A percentile compares a stretch with the other conserved stretches of the same genome.
Evolutionary conservation across 2,888 invertebrate species (phyloP).

Genomic region (Mamestra brassicae): DNA sequence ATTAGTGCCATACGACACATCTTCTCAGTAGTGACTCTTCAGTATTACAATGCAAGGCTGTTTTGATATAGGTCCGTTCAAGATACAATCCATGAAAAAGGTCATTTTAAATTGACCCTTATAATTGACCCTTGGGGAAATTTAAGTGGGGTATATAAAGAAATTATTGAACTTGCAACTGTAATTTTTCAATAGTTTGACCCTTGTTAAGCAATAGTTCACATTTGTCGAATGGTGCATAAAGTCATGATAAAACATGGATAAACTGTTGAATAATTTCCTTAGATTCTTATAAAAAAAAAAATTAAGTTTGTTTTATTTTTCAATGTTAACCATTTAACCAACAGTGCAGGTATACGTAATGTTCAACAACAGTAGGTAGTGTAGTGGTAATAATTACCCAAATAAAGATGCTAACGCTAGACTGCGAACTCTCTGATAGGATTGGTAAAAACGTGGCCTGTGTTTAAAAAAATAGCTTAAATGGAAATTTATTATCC

Average conservation of each 20-base stretch:
- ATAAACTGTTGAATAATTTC: not conserved
- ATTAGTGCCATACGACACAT: constrained; percentile 45
- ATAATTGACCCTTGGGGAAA: not conserved
- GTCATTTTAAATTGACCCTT: too few species aligned
- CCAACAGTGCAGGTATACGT: too few species aligned
- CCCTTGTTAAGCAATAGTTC: not conserved
- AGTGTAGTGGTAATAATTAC: not conserved
- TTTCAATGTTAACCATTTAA: too few species aligned
- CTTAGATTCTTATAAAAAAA: not conserved
- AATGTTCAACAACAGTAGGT: too few species aligned
- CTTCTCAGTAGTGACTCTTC: constrained; percentile 21
- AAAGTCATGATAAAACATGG: not conserved
- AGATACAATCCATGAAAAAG: not conserved
- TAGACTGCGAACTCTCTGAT: not conserved
- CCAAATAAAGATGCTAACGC: not conserved
- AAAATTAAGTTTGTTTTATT: too few species aligned
- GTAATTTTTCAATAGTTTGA: not conserved
- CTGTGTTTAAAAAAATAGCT: too few species aligned
- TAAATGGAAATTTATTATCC: not conserved
- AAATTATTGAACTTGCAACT: not conserved
- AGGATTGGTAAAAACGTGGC: not conserved
- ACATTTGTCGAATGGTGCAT: not conserved
- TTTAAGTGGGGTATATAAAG: not conserved
- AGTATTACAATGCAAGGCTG: constrained; percentile 27
- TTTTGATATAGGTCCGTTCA: constrained; percentile 6